These are phyloP conservation scores for Polietes domitor DNA, from an alignment of 2,888 invertebrate species.

Conservation along the genomic window DNA sequence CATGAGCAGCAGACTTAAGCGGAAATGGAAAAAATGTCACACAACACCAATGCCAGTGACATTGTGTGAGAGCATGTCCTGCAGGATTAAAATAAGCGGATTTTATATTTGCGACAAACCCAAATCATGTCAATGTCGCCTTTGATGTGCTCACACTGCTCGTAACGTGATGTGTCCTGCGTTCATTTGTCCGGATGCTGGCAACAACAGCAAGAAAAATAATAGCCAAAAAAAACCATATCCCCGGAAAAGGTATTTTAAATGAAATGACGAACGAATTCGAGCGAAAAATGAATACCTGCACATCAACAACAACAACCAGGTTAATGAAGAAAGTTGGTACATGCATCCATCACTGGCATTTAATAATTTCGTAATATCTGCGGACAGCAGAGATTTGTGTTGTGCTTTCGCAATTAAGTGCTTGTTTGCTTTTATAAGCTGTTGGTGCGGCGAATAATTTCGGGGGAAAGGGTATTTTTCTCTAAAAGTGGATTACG, in stretches of 20 bases:
- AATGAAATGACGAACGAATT: background rate
- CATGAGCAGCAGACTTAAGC: background rate
- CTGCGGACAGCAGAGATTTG: background rate
- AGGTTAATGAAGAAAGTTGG: background rate
- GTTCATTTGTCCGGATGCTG: too few species aligned
- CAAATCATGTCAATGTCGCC: constrained; percentile 6
- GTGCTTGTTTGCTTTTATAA: constrained; percentile 1
- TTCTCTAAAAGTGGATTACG: too few species aligned
- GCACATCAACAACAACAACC: background rate
- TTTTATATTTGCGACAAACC: constrained; percentile 12
- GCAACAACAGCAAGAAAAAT: background rate
- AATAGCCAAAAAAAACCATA: background rate
- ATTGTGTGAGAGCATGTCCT: background rate
- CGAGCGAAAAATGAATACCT: background rate
- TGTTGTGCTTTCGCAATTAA: background rate
- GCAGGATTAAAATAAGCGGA: constrained; percentile 30
- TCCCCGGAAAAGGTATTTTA: background rate
- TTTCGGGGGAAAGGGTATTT: background rate
- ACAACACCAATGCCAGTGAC: background rate
- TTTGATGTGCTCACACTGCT: background rate
- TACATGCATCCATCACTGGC: background rate
- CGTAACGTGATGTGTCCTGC: too few species aligned
- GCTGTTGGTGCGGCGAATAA: background rate
- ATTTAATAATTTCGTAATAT: background rate
- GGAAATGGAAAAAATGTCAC: background rate